Base-by-base conservation (phyloP, 1,140 invertebrate species). In the Caerostris darwini region DNA sequence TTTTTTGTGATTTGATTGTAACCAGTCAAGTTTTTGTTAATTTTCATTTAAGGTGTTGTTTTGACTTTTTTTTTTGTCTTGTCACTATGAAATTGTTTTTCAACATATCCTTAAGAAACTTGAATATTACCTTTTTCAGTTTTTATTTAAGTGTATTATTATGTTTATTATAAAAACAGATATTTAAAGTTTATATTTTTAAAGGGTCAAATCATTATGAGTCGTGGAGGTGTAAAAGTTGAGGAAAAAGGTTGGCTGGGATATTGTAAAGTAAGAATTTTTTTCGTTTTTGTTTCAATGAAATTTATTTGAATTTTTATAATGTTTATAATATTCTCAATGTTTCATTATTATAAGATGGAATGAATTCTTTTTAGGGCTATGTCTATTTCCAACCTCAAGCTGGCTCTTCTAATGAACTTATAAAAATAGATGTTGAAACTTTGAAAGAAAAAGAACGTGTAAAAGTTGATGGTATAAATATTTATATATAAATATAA, bases 381-480 rank as follows among this genome's bases (percentile, higher is more conserved):
- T 96, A 96, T 94, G 96, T 97, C 91, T 97, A 97, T 95, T 96
- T 96, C 95, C 96, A 96, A 94, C 95, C 96, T 58, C 95, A 96
- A 85, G 95, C 95, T 82, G 95, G 95, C 83, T 95, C 95, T 56
- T 95, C 95, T 57, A 95, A 95, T 54, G 96, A 96, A 92, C 91
- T 97, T 10, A 95, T 96, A 89, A 95, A 96, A 58, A 95, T 97
- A 10, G 96, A 97, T 95, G 95, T 95, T 57, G 96, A 96, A 88
- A 96, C 96, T 54, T 95, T 97, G 50, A 96, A 96, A 94, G 95
- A 96, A 64, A 95, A 95, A 10, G 96, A 96, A 71, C 95, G 95
- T 81, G 95, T 97, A n/a, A 96, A 97, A 69, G 95, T 98, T 50
- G 97, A 98, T 94, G 97, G 97, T 82, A 96, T 94, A 34, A 34